Percentiles rank a stretch among this genome's conserved stretches.
These are phyloP conservation scores for Bicyclus anynana DNA, from an alignment of 1,140 invertebrate genomes.

Conservation along the genomic window DNA sequence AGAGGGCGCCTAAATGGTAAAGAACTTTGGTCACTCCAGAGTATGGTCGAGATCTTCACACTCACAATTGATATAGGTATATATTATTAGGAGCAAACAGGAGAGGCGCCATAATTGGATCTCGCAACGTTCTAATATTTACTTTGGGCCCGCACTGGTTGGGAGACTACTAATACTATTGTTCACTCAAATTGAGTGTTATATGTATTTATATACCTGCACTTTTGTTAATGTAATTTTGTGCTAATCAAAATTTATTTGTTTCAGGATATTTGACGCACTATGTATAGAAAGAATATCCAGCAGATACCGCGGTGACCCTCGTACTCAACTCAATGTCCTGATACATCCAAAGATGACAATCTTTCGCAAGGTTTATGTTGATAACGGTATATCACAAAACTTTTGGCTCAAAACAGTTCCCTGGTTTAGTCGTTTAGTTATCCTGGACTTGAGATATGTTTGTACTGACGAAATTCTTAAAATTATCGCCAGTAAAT, in stretches of 20 bases:
- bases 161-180: too few species aligned
- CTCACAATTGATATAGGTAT: too few species aligned
- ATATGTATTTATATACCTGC: too few species aligned
- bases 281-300: conserved; percentile 68
- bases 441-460: conserved; percentile 72
- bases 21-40: too few species aligned
- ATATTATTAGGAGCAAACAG: too few species aligned
- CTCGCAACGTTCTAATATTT: too few species aligned
- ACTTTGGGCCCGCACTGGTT: too few species aligned
- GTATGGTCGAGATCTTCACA: too few species aligned
- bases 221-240: too few species aligned
- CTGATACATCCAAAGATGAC: conserved; percentile 66
- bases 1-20: too few species aligned
- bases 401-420: conserved; percentile 67
- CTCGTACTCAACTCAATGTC: conserved; percentile 60
- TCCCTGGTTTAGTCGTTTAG: conserved; percentile 53
- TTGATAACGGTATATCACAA: conserved; percentile 66
- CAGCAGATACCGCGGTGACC: conserved; percentile 59
- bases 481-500: conserved; percentile 66
- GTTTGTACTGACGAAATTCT: conserved; percentile 78
- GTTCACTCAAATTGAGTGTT: too few species aligned
- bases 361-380: conserved; percentile 65
- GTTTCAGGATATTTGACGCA: conserved; percentile 73
- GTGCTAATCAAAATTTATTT: conserved; percentile 3
- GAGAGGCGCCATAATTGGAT: too few species aligned